phyloP scores from a whole-genome alignment of 2,113 vertebrate species.

The zebrafish (Danio rerio) region DNA sequence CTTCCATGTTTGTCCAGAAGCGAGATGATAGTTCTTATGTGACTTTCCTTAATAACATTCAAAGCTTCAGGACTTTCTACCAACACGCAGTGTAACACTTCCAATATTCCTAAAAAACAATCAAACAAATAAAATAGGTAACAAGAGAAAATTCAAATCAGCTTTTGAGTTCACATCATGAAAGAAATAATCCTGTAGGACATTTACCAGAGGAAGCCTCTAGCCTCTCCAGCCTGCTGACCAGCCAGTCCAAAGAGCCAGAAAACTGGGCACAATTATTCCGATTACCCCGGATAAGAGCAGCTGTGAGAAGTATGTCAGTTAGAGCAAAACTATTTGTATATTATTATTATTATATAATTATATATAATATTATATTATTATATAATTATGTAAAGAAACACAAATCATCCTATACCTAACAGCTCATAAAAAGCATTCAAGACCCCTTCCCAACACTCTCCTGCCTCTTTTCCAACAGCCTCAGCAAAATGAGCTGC shows the following conservation, averaged over 20 bases:
- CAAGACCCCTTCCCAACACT: conserved; percentile 87
- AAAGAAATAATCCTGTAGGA: not conserved
- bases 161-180: not conserved
- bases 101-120: conserved; percentile 84
- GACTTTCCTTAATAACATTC: conserved; percentile 91
- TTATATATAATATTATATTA: too few relatives aligned
- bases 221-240: conserved; percentile 87
- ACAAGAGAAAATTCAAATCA: not conserved
- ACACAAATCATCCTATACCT: conserved; percentile 85
- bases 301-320: conserved; percentile 71
- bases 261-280: conserved; percentile 94
- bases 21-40: conserved; percentile 92
- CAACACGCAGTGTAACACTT: conserved; percentile 92
- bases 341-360: too few relatives aligned
- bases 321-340: not conserved
- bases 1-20: conserved; percentile 92
- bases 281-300: conserved; percentile 89
- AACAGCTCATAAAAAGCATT: conserved; percentile 89
- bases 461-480: conserved; percentile 81
- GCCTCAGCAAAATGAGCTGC: conserved; percentile 84
- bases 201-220: conserved; percentile 88
- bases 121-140: not conserved
- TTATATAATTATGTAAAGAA: too few relatives aligned
- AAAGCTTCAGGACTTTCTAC: conserved; percentile 93
- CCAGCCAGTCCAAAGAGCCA: conserved; percentile 90